These are phyloP conservation scores for Dynastes hyllus DNA, from an alignment of 2,888 invertebrate species.

Conservation along the genomic window DNA sequence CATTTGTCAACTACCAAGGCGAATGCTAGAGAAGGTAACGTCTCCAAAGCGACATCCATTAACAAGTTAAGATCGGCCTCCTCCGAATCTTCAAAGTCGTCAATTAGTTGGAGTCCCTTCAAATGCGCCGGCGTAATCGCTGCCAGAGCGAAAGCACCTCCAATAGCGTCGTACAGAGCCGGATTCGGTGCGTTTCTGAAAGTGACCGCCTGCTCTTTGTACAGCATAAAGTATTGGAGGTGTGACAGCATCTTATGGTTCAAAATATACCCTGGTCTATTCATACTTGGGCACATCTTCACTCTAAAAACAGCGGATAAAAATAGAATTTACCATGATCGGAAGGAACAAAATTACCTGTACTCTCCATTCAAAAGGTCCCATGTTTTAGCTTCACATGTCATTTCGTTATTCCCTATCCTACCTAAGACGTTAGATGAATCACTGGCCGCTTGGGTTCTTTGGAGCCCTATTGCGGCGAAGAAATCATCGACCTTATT, in stretches of 20 bases:
- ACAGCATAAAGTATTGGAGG: constrained; percentile 78
- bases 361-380: constrained; percentile 76
- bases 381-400: constrained; percentile 81
- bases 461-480: constrained; percentile 74
- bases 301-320: not conserved
- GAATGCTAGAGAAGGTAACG: constrained; percentile 74
- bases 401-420: constrained; percentile 72
- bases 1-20: constrained; percentile 75
- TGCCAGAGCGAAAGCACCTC: constrained; percentile 76
- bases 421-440: constrained; percentile 72
- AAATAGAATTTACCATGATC: not conserved
- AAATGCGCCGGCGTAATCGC: constrained; percentile 73
- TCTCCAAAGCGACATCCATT: constrained; percentile 70
- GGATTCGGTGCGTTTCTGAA: constrained; percentile 74
- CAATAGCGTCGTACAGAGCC: constrained; percentile 78
- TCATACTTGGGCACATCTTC: constrained; percentile 5
- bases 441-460: constrained; percentile 71
- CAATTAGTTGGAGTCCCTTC: constrained; percentile 69
- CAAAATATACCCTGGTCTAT: constrained; percentile 71
- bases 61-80: constrained; percentile 71
- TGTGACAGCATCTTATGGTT: constrained; percentile 85
- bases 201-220: constrained; percentile 73
- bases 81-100: constrained; percentile 64
- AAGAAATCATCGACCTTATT: constrained; percentile 76
- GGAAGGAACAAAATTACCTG: not conserved